These are phyloP conservation scores for Xestobium rufovillosum DNA, from an alignment of 2,888 invertebrate species.

Conservation along the genomic window DNA sequence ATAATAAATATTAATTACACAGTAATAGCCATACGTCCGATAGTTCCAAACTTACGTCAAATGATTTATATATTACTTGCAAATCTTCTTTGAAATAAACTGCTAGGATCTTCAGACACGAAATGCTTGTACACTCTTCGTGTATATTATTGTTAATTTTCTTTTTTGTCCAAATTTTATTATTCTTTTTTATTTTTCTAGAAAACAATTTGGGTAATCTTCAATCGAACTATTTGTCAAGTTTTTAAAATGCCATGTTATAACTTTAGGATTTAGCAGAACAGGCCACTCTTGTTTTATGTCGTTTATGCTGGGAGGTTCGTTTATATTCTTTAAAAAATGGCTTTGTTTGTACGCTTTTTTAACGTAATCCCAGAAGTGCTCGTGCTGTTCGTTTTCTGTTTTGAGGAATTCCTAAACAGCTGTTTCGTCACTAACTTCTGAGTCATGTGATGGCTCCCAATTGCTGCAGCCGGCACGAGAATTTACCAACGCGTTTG, in stretches of 20 bases:
- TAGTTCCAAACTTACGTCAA: too few species aligned
- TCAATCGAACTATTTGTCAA: constrained; percentile 8
- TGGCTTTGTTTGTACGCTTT: constrained; percentile 15
- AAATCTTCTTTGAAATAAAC: constrained; percentile 17
- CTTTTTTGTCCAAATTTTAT: too few species aligned
- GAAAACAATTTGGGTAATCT: neutral
- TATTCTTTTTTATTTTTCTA: constrained; percentile 8
- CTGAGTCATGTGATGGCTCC: constrained; percentile 6
- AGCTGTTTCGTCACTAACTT: constrained; percentile 12
- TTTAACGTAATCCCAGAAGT: too few species aligned
- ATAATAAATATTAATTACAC: too few species aligned
- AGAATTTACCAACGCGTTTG: constrained; percentile 5
- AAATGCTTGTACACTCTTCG: too few species aligned
- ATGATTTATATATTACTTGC: constrained; percentile 5
- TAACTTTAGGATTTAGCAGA: neutral
- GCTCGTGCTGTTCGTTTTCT: too few species aligned
- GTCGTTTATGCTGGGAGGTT: constrained; percentile 7
- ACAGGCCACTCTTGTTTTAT: constrained; percentile 15
- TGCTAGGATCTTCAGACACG: constrained; percentile 8
- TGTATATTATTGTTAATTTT: too few species aligned
- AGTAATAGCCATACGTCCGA: too few species aligned
- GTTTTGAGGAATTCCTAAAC: too few species aligned
- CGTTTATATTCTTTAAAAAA: constrained; percentile 12
- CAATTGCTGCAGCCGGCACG: constrained; percentile 17
- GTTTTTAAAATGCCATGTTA: constrained; percentile 13